These are phyloP conservation scores for Cephus pulcher DNA, from an alignment of 2,888 invertebrate species.

Conservation along the genomic window DNA sequence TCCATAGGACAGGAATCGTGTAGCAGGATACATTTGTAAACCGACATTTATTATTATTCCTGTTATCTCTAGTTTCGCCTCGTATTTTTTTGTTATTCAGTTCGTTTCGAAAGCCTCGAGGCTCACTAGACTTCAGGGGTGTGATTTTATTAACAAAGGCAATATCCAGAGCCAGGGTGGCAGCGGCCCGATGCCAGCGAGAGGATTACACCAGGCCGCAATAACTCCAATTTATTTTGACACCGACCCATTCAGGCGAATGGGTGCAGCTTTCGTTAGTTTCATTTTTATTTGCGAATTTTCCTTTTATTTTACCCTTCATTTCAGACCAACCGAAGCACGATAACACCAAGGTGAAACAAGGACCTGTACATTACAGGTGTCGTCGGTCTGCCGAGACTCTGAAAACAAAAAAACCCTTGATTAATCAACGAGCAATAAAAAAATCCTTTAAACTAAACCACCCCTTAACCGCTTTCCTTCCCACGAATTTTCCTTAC, in stretches of 20 bases:
- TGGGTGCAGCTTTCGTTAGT: slow-evolving; percentile 4
- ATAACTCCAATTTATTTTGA: slow-evolving; percentile 53
- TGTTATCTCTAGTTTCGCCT: no score
- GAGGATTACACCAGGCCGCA: slow-evolving; percentile 45
- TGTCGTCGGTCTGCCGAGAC: no score
- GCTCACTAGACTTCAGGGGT: slow-evolving; percentile 17
- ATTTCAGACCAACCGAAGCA: slow-evolving; percentile 9
- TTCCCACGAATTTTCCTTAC: background rate
- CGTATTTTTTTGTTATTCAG: no score
- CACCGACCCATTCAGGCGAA: slow-evolving; percentile 24
- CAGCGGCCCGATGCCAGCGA: slow-evolving; percentile 31
- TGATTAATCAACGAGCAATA: no score
- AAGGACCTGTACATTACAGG: no score
- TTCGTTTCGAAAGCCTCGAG: no score
- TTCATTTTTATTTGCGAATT: slow-evolving; percentile 7
- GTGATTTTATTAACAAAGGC: slow-evolving; percentile 55
- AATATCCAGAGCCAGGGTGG: slow-evolving; percentile 36
- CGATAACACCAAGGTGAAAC: background rate
- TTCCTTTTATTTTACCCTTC: slow-evolving; percentile 2
- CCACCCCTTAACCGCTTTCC: no score
- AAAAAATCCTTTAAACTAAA: no score
- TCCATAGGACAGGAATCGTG: no score
- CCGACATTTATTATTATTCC: no score
- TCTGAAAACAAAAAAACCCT: no score
- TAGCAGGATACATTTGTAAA: no score